These are phyloP conservation scores for Pithys albifrons DNA, from an alignment of 2,113 vertebrate species.

Conservation along the genomic window DNA sequence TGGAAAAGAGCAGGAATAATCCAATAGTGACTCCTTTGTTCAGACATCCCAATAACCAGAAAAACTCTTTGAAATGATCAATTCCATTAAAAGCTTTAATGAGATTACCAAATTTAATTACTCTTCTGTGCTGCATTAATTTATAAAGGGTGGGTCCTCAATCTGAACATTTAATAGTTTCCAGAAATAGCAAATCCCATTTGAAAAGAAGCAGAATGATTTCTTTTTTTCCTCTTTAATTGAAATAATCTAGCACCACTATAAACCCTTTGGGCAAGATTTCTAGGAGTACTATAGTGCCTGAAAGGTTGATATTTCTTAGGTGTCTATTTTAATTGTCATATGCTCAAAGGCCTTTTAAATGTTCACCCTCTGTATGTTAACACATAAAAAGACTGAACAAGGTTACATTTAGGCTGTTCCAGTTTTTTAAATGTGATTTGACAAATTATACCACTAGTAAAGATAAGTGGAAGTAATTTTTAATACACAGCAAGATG, in stretches of 20 bases:
- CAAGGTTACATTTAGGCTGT: constrained; percentile 7
- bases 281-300: neutral
- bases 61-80: constrained; percentile 64
- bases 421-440: constrained; percentile 65
- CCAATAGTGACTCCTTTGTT: constrained; percentile 31
- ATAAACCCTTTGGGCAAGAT: neutral
- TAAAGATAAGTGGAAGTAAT: constrained; percentile 72
- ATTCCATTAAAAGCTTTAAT: constrained; percentile 74
- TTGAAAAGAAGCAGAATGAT: neutral
- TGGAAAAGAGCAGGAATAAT: neutral
- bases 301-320: neutral
- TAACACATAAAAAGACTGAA: neutral
- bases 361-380: neutral
- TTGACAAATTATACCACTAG: constrained; percentile 62
- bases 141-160: constrained; percentile 58
- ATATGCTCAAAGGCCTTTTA: neutral
- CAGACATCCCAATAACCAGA: constrained; percentile 38
- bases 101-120: constrained; percentile 72
- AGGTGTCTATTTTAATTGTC: neutral
- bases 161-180: constrained; percentile 41
- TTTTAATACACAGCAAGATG: constrained; percentile 77
- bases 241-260: neutral
- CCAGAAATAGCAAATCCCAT: constrained; percentile 43
- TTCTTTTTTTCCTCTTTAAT: neutral
- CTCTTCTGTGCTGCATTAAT: constrained; percentile 62